These are phyloP conservation scores for Ptychochromis oligacanthus DNA, from an alignment of 2,113 vertebrate genomes.

Conservation along the genomic window DNA sequence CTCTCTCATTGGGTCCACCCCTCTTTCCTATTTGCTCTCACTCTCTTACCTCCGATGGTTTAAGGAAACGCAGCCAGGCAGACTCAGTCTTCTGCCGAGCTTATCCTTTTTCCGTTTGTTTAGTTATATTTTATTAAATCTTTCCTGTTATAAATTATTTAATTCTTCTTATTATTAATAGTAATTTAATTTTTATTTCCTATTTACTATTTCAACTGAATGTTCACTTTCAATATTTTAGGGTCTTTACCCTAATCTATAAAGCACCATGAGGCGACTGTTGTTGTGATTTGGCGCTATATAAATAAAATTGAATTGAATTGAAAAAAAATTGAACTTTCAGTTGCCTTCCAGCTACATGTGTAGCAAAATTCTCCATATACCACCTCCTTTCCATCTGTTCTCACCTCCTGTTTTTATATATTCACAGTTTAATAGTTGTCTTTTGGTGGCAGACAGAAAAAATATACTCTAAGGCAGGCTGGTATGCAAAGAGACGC, in stretches of 20 bases:
- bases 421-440: background rate
- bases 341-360: background rate
- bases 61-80: constrained; percentile 13
- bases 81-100: background rate
- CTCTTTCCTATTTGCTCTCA: constrained; percentile 14
- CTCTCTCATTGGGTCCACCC: constrained; percentile 10
- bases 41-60: constrained; percentile 2
- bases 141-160: background rate
- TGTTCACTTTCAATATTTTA: too few relatives aligned
- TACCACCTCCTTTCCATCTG: background rate
- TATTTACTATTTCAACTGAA: background rate
- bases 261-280: too few relatives aligned
- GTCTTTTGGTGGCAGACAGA: background rate
- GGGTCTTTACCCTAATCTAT: too few relatives aligned
- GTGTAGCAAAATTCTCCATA: background rate
- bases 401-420: background rate
- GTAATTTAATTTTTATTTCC: background rate
- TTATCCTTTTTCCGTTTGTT: background rate
- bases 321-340: too few relatives aligned
- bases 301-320: too few relatives aligned
- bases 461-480: background rate
- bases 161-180: background rate
- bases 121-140: background rate
- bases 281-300: too few relatives aligned
- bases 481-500: background rate